A percentile compares a stretch with the other conserved stretches of the same genome.
These are phyloP conservation scores for Tipula lateralis DNA, from an alignment of 2,888 invertebrate species.

Conservation along the genomic window DNA sequence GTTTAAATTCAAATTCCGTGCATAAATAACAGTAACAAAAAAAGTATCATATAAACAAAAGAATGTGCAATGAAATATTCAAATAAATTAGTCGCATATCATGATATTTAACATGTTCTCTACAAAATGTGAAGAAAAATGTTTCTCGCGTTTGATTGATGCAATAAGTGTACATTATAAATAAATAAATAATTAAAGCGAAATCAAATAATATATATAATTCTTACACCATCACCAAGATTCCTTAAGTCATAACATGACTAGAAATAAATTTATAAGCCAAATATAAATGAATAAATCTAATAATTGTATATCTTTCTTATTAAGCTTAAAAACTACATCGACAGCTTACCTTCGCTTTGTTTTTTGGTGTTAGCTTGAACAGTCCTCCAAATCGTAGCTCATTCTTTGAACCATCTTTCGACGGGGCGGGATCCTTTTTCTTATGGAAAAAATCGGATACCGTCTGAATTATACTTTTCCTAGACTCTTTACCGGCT, in stretches of 20 bases:
- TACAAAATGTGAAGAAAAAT: conserved; percentile 34
- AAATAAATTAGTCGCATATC: not conserved
- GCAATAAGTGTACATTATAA: conserved; percentile 34
- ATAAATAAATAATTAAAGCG: too few relatives aligned
- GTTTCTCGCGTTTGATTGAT: conserved; percentile 33
- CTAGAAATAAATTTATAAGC: conserved; percentile 48
- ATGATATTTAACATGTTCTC: not conserved
- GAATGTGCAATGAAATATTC: not conserved
- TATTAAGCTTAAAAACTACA: too few relatives aligned
- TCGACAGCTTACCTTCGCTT: conserved; percentile 59
- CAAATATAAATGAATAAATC: conserved; percentile 30
- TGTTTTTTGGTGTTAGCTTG: conserved; percentile 57
- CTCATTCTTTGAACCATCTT: conserved; percentile 63
- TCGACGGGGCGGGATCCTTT: conserved; percentile 55
- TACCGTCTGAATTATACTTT: conserved; percentile 78
- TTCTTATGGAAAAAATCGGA: conserved; percentile 77
- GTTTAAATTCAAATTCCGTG: not conserved
- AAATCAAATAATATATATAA: conserved; percentile 31
- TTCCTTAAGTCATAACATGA: conserved; percentile 56
- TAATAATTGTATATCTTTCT: not conserved
- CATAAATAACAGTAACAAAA: not conserved
- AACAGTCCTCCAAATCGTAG: conserved; percentile 53
- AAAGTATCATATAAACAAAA: not conserved
- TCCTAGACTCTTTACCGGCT: conserved; percentile 58
- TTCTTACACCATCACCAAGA: conserved; percentile 50